These are phyloP conservation scores for Zaprionus bogoriensis DNA, from an alignment of 2,888 invertebrate genomes.

Conservation along the genomic window DNA sequence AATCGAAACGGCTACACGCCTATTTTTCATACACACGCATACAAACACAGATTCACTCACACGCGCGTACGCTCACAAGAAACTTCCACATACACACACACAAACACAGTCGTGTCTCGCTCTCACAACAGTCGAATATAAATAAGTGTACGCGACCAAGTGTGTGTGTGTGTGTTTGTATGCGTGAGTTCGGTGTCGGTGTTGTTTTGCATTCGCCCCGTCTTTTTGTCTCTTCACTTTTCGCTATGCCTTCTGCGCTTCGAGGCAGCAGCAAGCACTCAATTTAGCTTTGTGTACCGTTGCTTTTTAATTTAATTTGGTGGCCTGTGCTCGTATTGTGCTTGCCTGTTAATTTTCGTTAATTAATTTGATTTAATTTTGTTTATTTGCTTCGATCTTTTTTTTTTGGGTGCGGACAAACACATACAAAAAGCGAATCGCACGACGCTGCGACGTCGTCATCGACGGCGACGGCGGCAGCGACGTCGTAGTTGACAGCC, in stretches of 20 bases:
- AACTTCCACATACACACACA: conserved; percentile 22
- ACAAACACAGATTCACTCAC: conserved; percentile 31
- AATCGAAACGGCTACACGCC: conserved; percentile 63
- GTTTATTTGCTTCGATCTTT: conserved; percentile 38
- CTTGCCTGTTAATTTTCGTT: conserved; percentile 24
- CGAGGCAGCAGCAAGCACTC: conserved; percentile 20
- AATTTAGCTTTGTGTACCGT: conserved; percentile 33
- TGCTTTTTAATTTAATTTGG: conserved; percentile 48
- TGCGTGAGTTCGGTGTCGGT: conserved; percentile 40
- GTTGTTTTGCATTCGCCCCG: conserved; percentile 65
- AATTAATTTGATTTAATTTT: conserved; percentile 43
- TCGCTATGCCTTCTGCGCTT: conserved; percentile 30
- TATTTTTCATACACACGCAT: conserved; percentile 62
- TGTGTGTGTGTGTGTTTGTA: conserved; percentile 12
- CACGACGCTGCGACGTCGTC: conserved; percentile 50
- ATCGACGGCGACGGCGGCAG: conserved; percentile 27
- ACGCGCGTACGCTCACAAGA: conserved; percentile 35
- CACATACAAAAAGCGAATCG: conserved; percentile 53
- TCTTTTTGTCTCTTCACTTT: conserved; percentile 50
- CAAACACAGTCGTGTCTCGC: conserved; percentile 64
- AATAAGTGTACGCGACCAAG: conserved; percentile 28
- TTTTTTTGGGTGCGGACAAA: conserved; percentile 61
- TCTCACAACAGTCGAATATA: conserved; percentile 45
- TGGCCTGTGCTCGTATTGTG: conserved; percentile 11
- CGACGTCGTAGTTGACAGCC: conserved; percentile 25